Percentiles rank a stretch among this genome's conserved stretches.
Evolutionary conservation across 2,888 invertebrate genomes (phyloP).

Genomic region (Rapana venosa): DNA sequence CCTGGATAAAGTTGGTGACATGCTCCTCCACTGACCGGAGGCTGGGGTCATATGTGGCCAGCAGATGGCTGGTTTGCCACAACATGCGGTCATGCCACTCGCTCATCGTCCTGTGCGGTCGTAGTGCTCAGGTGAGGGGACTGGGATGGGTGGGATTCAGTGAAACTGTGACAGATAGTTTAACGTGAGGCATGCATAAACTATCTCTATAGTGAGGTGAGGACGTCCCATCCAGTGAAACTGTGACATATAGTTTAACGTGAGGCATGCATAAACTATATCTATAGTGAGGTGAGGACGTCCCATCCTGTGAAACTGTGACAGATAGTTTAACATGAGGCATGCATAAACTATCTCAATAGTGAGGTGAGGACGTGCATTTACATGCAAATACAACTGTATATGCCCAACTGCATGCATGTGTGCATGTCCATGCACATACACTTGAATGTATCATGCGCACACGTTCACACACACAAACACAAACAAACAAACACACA

Average conservation of each 20-base stretch:
- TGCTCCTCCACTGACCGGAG: slow-evolving; percentile 70
- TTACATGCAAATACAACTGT: not conserved
- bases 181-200: not conserved
- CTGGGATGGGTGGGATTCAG: not conserved
- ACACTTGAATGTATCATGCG: not conserved
- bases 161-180: not conserved
- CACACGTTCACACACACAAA: not conserved
- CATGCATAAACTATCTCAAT: not conserved
- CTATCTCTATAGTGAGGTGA: not conserved
- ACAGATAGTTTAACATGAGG: not conserved
- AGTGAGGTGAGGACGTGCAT: not conserved
- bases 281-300: not conserved
- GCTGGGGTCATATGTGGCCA: slow-evolving; percentile 66
- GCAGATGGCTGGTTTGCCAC: slow-evolving; percentile 61
- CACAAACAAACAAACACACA: not conserved
- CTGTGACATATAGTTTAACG: not conserved
- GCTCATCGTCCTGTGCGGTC: slow-evolving; percentile 40
- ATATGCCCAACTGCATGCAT: not conserved
- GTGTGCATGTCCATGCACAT: not conserved
- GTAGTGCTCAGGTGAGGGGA: not conserved
- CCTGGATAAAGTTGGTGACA: slow-evolving; percentile 61
- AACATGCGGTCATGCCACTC: slow-evolving; percentile 64
- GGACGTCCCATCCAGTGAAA: not conserved
- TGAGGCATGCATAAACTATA: not conserved
- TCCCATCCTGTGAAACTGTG: not conserved